Evolutionary conservation across 2,888 invertebrate species (phyloP).

Genomic region (Ceriagrion tenellum): DNA sequence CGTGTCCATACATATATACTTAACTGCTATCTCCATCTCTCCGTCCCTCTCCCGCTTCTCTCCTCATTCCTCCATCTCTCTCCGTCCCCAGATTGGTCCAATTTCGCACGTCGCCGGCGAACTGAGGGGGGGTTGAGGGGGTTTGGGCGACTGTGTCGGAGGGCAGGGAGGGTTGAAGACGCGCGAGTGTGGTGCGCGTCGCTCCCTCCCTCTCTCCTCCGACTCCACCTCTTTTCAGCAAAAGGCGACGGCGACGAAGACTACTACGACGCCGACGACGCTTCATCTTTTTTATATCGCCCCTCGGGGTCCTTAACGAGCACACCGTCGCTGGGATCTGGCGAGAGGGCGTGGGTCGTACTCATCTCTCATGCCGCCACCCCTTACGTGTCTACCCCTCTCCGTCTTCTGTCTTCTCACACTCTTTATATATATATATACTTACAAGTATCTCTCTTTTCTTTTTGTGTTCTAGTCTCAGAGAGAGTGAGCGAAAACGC

Average conservation of each 20-base stretch:
- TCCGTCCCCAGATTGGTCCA: constrained; percentile 16
- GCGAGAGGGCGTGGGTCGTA: neutral
- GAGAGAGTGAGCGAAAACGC: neutral
- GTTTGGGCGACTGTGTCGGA: neutral
- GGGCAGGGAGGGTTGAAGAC: neutral
- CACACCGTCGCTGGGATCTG: neutral
- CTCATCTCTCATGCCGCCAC: neutral
- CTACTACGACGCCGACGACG: neutral
- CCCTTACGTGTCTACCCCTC: neutral
- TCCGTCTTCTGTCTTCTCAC: too few species aligned
- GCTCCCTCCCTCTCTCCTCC: too few species aligned
- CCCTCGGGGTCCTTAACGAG: constrained; percentile 15
- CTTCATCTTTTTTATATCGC: constrained; percentile 20
- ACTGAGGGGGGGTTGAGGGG: too few species aligned
- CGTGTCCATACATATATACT: neutral
- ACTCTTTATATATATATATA: too few species aligned
- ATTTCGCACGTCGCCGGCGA: constrained; percentile 7
- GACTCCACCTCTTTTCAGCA: neutral
- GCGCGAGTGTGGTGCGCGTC: too few species aligned
- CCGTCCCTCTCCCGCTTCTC: neutral
- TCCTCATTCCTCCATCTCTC: neutral
- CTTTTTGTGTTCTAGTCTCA: neutral
- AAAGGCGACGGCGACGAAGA: neutral
- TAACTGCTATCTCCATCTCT: neutral
- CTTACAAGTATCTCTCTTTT: neutral